Evolutionary conservation across 2,888 invertebrate species (phyloP), one percentile per base, ranked within the genome.

Genomic region (Lissonota sp.): DNA sequence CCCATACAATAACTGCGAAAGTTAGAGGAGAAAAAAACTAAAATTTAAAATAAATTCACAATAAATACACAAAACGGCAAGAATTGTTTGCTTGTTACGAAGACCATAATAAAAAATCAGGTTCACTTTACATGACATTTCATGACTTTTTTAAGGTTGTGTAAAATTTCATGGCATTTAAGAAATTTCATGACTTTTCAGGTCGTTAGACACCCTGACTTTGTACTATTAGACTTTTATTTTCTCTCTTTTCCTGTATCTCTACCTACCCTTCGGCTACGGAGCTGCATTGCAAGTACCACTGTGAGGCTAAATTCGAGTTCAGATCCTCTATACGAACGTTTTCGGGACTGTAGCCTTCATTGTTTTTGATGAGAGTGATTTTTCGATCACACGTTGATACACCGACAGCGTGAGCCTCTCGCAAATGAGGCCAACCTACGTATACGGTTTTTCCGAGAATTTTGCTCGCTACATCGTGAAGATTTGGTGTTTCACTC

Each of bases 391-490:
- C 55, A 5, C 44, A 49, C 12, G 76, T 79, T 0, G 95, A 95
- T 12, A 97, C 94, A 3, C 94, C 94, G 57, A 95, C 91, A 2
- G 97, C 96, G 88, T 95, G 95, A 12, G 97, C 97, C 92, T 97
- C 97, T n/a, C 95, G 94, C 71, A 99, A 94, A 93, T 99, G 98
- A 0, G 99, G 99, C 99, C 99, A 99, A 5, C 95, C 95, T 4
- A 98, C 97, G 93, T 95, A 97, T 1, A 98, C 94, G 58, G 94
- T 93, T 90, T 96, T 95, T 0, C 97, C 97, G 8, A 99, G 91
- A 49, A 96, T 91, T 55, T 96, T 94, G 6, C 93, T 90, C 0
- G 96, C 96, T 0, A 96, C 91, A 4, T 93, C 90, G 51, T 94
- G 93, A 80, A 94, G 84, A 84, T 93, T 91, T 74, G 94, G 92